Percentiles rank a stretch among this genome's conserved stretches.
Evolutionary conservation across 2,888 invertebrate species (phyloP).

Genomic region (Phortica magna): DNA sequence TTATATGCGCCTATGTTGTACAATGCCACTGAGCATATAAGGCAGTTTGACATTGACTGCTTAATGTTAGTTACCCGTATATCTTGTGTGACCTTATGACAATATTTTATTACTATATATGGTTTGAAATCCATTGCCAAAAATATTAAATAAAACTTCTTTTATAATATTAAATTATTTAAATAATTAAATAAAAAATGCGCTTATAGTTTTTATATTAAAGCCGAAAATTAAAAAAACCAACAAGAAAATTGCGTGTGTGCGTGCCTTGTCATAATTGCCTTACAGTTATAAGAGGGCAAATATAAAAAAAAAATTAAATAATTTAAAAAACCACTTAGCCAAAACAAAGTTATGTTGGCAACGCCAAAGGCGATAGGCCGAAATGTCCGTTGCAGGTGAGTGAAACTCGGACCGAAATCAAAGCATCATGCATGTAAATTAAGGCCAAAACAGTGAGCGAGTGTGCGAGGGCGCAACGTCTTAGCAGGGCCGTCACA

Average conservation of each 20-base stretch:
- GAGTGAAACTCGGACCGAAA: conserved; percentile 36
- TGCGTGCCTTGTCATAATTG: conserved; percentile 18
- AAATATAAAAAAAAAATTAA: conserved; percentile 24
- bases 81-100: too few species aligned
- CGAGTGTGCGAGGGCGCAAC: not conserved
- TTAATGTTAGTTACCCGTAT: too few species aligned
- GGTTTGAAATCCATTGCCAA: too few species aligned
- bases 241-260: not conserved
- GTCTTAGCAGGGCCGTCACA: not conserved
- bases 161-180: too few species aligned
- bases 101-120: too few species aligned
- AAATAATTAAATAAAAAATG: too few species aligned
- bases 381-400: conserved; percentile 13
- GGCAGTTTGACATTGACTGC: too few species aligned
- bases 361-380: not conserved
- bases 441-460: conserved; percentile 13
- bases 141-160: too few species aligned
- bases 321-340: conserved; percentile 59
- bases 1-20: too few species aligned
- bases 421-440: conserved; percentile 31
- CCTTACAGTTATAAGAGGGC: not conserved
- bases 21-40: too few species aligned
- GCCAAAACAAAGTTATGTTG: not conserved
- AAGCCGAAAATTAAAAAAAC: not conserved
- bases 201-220: not conserved